phyloP scores from a whole-genome alignment of 2,797 vertebrate genomes.

The Platalea minor region DNA sequence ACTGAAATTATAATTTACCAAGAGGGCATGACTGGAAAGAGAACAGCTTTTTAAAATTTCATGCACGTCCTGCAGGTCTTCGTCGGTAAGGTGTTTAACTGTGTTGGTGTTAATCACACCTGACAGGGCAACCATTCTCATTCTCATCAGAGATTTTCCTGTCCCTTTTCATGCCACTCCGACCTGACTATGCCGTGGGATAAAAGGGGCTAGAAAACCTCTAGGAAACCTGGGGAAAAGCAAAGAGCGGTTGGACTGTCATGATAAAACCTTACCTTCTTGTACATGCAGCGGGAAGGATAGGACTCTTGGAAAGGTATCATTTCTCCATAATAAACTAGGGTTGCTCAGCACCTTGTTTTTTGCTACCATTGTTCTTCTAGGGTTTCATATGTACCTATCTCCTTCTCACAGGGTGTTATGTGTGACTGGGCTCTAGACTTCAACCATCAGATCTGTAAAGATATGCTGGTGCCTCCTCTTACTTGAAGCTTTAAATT shows the following conservation, averaged over 20 bases:
- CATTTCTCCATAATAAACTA: background rate
- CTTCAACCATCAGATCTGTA: background rate
- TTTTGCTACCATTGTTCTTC: background rate
- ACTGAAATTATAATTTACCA: conserved; percentile 51
- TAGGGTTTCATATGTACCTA: too few species aligned
- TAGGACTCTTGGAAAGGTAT: background rate
- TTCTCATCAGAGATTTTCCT: background rate
- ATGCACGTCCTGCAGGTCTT: conserved; percentile 8
- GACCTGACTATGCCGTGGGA: background rate
- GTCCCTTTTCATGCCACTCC: background rate
- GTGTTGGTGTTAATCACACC: conserved; percentile 33
- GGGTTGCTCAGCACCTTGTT: background rate
- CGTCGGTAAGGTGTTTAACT: background rate
- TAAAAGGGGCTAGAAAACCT: background rate
- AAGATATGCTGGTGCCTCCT: background rate
- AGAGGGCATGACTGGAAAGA: conserved; percentile 40
- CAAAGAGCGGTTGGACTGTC: background rate
- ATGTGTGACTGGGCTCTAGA: background rate
- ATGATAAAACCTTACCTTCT: background rate
- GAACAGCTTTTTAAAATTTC: conserved; percentile 45
- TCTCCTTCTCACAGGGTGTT: background rate
- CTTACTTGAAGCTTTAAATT: background rate
- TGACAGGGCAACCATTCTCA: conserved; percentile 22
- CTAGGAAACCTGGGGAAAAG: background rate
- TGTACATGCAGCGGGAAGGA: background rate